phyloP scores from a whole-genome alignment of 2,797 vertebrate species.

The Sciaenops ocellatus region DNA sequence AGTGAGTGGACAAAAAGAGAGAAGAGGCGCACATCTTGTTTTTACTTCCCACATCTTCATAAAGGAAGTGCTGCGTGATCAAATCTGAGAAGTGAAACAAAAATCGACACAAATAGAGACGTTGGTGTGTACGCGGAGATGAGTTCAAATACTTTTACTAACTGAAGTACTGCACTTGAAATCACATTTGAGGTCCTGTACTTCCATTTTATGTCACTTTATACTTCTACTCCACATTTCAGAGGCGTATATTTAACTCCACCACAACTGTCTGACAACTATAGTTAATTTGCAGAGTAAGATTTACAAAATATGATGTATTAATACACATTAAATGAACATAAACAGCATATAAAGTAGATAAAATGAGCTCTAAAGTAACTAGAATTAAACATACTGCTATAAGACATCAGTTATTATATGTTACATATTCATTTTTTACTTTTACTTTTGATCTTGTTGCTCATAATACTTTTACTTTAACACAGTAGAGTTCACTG shows the following conservation, averaged over 20 bases:
- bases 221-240: not conserved
- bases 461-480: not conserved
- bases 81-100: conserved; percentile 48
- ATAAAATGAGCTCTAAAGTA: not conserved
- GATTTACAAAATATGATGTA: not conserved
- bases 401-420: not conserved
- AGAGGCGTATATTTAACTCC: not conserved
- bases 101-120: conserved; percentile 4
- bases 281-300: not conserved
- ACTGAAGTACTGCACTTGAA: not conserved
- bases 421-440: not conserved
- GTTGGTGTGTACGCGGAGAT: not conserved
- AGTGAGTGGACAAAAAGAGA: not conserved
- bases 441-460: not conserved
- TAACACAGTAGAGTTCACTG: not conserved
- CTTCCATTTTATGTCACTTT: not conserved
- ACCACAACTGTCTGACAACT: not conserved
- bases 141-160: not conserved
- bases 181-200: not conserved
- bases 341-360: not conserved
- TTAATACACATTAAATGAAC: too few relatives aligned
- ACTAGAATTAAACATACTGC: not conserved
- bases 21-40: conserved; percentile 12
- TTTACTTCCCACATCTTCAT: conserved; percentile 64
- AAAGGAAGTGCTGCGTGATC: conserved; percentile 59